Evolutionary conservation across 2,888 invertebrate genomes (phyloP).

Genomic region (Priocnemis perturbator): DNA sequence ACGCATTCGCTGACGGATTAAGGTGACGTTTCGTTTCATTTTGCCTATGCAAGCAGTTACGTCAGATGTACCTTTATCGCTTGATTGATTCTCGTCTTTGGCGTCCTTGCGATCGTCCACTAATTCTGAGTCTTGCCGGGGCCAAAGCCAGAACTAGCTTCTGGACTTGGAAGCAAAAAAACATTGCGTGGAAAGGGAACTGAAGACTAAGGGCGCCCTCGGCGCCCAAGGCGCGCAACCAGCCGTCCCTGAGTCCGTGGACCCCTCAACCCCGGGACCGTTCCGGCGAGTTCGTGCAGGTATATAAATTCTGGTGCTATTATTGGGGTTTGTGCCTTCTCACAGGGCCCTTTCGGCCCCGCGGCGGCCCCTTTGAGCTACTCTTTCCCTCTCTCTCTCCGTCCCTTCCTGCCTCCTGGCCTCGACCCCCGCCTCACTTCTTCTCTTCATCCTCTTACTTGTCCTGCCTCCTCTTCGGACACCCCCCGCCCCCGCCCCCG

Average conservation of each 20-base stretch:
- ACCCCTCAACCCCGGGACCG: slow-evolving; percentile 57
- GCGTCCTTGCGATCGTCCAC: too few species aligned
- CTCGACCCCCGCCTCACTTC: slow-evolving; percentile 37
- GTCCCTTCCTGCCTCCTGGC: slow-evolving; percentile 35
- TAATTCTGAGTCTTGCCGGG: too few species aligned
- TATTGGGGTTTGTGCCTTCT: slow-evolving; percentile 73
- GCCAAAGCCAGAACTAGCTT: too few species aligned
- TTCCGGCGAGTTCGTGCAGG: slow-evolving; percentile 71
- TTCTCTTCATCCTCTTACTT: slow-evolving; percentile 28
- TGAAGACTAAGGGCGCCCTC: slow-evolving; percentile 20
- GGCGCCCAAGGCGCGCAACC: slow-evolving; percentile 35
- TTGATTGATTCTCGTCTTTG: too few species aligned
- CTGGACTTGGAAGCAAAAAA: background rate
- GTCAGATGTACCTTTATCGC: too few species aligned
- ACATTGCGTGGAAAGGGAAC: background rate
- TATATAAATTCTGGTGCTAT: slow-evolving; percentile 75
- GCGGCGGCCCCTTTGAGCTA: slow-evolving; percentile 68
- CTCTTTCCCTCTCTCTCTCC: slow-evolving; percentile 57
- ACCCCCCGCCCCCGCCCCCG: slow-evolving; percentile 35
- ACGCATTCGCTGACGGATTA: too few species aligned
- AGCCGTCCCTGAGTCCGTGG: slow-evolving; percentile 57
- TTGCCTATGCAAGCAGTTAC: too few species aligned
- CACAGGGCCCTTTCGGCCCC: slow-evolving; percentile 65
- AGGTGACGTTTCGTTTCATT: too few species aligned
- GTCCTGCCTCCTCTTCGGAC: slow-evolving; percentile 35